Conservation (phyloP, 1,140 invertebrate species). For the Tribolium madens region DNA sequence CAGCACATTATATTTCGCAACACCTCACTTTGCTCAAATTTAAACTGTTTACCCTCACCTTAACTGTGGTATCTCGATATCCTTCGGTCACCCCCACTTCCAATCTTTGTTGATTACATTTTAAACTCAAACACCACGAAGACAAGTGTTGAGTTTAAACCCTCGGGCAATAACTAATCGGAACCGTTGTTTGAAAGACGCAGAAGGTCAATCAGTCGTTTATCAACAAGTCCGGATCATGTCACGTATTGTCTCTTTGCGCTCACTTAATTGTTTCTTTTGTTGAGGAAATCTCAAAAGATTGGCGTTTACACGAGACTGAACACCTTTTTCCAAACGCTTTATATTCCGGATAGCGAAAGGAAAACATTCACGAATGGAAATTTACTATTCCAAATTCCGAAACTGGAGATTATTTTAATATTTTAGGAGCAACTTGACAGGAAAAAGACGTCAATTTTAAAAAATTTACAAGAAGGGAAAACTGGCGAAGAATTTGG, state of each 20-base stretch:
- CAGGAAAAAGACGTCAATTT: not conserved
- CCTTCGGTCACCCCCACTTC: constrained; percentile 1
- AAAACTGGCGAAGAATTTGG: not conserved
- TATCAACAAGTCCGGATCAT: constrained; percentile 3
- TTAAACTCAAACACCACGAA: constrained; percentile 23
- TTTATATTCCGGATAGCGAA: constrained; percentile 22
- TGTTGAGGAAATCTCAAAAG: constrained; percentile 3
- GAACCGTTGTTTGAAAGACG: constrained; percentile 4
- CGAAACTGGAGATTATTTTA: constrained; percentile 31
- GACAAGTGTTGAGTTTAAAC: not conserved
- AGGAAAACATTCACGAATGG: constrained; percentile 24
- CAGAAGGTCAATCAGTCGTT: constrained; percentile 4
- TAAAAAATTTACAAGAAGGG: constrained; percentile 4
- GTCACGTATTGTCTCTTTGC: constrained; percentile 17
- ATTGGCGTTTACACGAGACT: not conserved
- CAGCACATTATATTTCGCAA: not conserved
- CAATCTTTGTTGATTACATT: constrained; percentile 11
- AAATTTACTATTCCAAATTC: constrained; percentile 24
- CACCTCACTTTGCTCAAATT: constrained; percentile 17
- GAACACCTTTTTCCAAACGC: not conserved
- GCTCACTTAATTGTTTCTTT: constrained; percentile 23
- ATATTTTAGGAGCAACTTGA: constrained; percentile 21
- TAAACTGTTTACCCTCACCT: not conserved
- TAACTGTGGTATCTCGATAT: not conserved
- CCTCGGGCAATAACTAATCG: constrained; percentile 18